Base-by-base conservation (phyloP, 2,113 vertebrate species). In the Syrmaticus mikado region DNA sequence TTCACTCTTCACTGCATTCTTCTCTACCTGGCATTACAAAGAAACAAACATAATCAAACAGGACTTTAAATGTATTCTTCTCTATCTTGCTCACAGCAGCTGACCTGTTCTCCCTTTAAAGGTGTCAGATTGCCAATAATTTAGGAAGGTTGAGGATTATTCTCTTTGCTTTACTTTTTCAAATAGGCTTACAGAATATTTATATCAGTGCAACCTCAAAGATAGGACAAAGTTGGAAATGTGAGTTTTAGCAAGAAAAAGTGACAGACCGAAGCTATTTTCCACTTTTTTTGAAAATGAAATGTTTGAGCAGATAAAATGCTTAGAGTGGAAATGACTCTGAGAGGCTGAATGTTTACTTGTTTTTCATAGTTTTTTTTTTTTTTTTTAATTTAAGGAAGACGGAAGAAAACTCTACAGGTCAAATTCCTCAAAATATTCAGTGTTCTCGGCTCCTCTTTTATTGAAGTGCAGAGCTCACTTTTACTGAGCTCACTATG, bases 321-420 rank as follows among this genome's bases (percentile, higher is more conserved):
- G 25, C 45, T 89, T 8, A 85, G 88, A 85, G 82, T 50, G 90
- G 76, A 95, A 76, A 50, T 87, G 58, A 74, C 21, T 95, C 45
- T 87, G 60, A 25, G 80, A 91, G 68, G 52, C 53, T 92, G 67
- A 87, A 88, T 46, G 3, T n/a, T 77, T 46, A 87, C 81, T 45
- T 5, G 46, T 91, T 97, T 94, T 82, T 43, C 67, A 67, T 43
- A 94, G 41, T 45, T 92, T 46, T 46, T 46, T 48, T 20, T 21
- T 46, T 82, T 70, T 78, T 91, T 15, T 27, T 53, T 53, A 6
- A 12, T 80, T 71, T 82, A 90, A 60, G 61, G 75, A 46, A 5
- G 41, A 77, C 38, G 57, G 13, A 94, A 64, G 8, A 18, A 75
- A 66, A 77, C 86, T 95, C 60, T 73, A 8, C 74, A 79, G 68